Base-by-base conservation (phyloP, 1,140 invertebrate genomes). In the Drosophila nigromelanica region DNA sequence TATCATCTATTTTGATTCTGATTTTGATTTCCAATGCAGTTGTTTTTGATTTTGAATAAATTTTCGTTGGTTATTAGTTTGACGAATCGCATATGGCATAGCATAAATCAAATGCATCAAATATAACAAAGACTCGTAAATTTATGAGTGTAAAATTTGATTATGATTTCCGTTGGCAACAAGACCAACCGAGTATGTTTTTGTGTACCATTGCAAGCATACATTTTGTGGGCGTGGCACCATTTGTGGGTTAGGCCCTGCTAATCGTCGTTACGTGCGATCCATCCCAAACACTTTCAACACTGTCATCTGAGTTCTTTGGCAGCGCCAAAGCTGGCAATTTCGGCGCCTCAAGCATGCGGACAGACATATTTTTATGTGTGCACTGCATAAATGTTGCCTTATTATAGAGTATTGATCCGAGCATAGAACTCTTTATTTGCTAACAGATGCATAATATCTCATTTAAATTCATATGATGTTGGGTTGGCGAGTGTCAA, bases 371-470 rank as follows among this genome's bases (percentile, higher is more conserved):
- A 24, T 24, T 24, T 24, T 2, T 24, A 24, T 24, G 21, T 86
- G 82, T 82, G 82, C 61, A 76, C 58, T 68, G 82, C 82, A 87
- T 87, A 87, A 89, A 89, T 71, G 59, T 63, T 82, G 83, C 67
- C 76, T 87, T 72, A 87, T 87, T 87, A 87, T 67, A 55, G 62
- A 42, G 33, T 11, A 76, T 68, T 75, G 56, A 76, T 73, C 42
- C 64, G 52, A 80, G 51, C 56, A 50, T 37, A 73, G 51, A 47
- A 70, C 69, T 24, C 59, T 58, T 62, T 51, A 12, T 40, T 33
- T 45, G 30, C 42, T 4, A 61, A 40, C 45, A 61, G 15, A 37
- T 14, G 27, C 7, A 14, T 43, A 47, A 45, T 15, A n/a, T 11
- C 15, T 43, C 45, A 39, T 64, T 71, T 24, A 40, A 51, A 71